These are phyloP conservation scores for Emydocephalus ijimae DNA, from an alignment of 2,113 vertebrate species.

Conservation along the genomic window DNA sequence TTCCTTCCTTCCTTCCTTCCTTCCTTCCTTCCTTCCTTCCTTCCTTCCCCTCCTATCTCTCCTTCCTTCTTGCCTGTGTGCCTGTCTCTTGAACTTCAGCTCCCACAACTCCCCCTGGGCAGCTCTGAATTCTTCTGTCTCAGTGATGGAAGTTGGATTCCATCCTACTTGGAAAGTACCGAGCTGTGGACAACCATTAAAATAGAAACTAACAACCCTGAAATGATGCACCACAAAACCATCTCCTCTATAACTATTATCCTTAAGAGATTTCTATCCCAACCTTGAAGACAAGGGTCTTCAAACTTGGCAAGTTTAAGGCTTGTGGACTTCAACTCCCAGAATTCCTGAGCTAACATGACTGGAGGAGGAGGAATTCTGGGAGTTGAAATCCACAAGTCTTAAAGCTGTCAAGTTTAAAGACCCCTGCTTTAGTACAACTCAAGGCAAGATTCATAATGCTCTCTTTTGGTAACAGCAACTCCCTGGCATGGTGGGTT, in stretches of 20 bases:
- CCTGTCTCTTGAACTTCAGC: neutral
- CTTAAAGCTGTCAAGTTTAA: too few species aligned
- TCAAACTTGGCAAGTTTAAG: too few species aligned
- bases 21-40: too few species aligned
- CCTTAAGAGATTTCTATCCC: neutral
- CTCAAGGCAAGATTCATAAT: neutral
- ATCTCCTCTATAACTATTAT: neutral
- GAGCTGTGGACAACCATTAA: neutral
- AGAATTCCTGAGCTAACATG: too few species aligned
- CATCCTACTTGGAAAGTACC: neutral
- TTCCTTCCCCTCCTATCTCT: too few species aligned
- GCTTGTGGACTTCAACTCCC: too few species aligned
- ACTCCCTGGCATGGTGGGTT: neutral
- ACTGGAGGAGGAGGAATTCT: too few species aligned
- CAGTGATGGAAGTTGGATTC: neutral
- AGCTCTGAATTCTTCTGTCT: neutral
- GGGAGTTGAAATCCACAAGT: too few species aligned
- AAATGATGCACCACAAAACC: neutral
- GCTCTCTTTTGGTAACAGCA: neutral
- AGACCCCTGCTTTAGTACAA: neutral
- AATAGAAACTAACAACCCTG: neutral
- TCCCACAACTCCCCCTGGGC: neutral
- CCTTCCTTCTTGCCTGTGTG: neutral
- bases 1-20: too few species aligned
- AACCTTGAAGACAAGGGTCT: neutral